Evolutionary conservation across 2,888 invertebrate genomes (phyloP).

Genomic region (Cylindroiulus punctatus): DNA sequence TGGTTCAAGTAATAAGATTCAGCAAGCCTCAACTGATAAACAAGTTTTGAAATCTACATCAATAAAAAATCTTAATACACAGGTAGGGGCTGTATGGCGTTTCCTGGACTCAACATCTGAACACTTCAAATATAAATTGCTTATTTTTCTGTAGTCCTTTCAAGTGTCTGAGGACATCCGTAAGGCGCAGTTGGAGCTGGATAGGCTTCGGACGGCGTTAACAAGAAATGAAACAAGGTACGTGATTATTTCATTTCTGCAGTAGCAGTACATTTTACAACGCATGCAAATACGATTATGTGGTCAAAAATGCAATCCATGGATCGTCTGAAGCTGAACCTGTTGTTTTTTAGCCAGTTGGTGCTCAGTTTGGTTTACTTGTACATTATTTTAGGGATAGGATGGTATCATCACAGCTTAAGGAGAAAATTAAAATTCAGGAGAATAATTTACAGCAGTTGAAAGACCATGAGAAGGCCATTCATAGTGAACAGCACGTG

Average conservation of each 20-base stretch:
- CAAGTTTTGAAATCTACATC: slow-evolving; percentile 40
- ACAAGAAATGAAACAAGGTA: slow-evolving; percentile 73
- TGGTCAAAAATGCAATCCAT: too few relatives aligned
- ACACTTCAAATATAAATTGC: not conserved
- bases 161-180: slow-evolving; percentile 73
- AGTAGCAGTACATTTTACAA: too few relatives aligned
- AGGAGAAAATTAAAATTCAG: slow-evolving; percentile 72
- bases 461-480: slow-evolving; percentile 72
- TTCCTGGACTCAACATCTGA: not conserved
- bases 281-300: too few relatives aligned
- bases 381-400: slow-evolving; percentile 49
- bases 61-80: slow-evolving; percentile 61
- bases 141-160: slow-evolving; percentile 58
- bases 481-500: slow-evolving; percentile 76
- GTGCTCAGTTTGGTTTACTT: not conserved
- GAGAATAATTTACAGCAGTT: slow-evolving; percentile 73
- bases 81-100: slow-evolving; percentile 54
- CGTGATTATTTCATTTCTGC: slow-evolving; percentile 59
- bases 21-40: slow-evolving; percentile 48
- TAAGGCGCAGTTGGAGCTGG: slow-evolving; percentile 75
- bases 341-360: too few relatives aligned
- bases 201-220: slow-evolving; percentile 74
- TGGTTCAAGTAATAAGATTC: slow-evolving; percentile 51
- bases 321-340: too few relatives aligned
- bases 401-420: slow-evolving; percentile 67